Conservation (phyloP, 2,888 invertebrate species). For the Diogma glabrata region DNA sequence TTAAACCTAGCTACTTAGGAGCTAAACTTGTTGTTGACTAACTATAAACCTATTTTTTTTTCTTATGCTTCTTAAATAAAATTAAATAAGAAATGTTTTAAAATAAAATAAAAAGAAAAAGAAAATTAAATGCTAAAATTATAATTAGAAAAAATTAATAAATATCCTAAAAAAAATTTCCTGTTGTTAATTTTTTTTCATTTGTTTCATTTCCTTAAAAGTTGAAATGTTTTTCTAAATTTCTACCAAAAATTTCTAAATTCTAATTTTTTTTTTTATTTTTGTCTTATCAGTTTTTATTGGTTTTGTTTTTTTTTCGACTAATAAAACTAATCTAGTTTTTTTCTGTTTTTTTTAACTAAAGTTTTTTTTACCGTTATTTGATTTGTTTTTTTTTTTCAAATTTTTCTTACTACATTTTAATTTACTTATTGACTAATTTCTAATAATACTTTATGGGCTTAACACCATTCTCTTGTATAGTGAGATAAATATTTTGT, state of each 20-base stretch:
- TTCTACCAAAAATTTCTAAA: slow-evolving; percentile 8
- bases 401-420: background rate
- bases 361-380: background rate
- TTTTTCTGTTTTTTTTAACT: slow-evolving; percentile 2
- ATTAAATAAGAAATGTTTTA: slow-evolving; percentile 2
- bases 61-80: background rate
- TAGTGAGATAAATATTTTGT: too few species aligned
- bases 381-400: slow-evolving; percentile 1
- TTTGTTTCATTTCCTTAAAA: slow-evolving; percentile 4
- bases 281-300: too few species aligned
- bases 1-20: slow-evolving; percentile 11
- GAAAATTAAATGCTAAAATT: background rate
- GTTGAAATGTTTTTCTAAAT: slow-evolving; percentile 7
- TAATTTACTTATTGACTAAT: background rate
- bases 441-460: background rate
- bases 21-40: slow-evolving; percentile 8
- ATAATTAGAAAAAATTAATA: background rate
- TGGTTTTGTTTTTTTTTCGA: too few species aligned
- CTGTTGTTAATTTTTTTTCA: slow-evolving; percentile 1
- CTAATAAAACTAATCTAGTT: slow-evolving; percentile 5
- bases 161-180: slow-evolving; percentile 1
- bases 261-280: slow-evolving; percentile 6
- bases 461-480: background rate
- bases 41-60: slow-evolving; percentile 2
- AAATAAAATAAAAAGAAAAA: slow-evolving; percentile 1